Base-by-base conservation (phyloP, 1,140 invertebrate species). In the Oreohelix idahoensis region DNA sequence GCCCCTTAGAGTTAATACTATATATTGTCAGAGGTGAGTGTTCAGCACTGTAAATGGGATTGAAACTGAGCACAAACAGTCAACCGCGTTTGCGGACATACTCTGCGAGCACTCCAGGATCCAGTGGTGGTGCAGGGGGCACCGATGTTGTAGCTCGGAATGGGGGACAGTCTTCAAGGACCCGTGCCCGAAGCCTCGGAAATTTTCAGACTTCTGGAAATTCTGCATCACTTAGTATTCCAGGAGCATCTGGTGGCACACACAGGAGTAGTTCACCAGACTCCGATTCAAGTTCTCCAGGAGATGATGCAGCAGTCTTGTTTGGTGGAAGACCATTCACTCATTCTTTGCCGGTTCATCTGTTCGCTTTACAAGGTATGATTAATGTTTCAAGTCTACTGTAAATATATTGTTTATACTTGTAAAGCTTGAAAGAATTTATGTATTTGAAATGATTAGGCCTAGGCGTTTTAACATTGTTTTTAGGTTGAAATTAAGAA, bases 231-330 rank as follows among this genome's bases (percentile, higher is more conserved):
- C 66, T 90, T 63, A 84, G 83, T 70, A 89, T 91, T 75, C 88
- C 89, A 35, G 83, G 86, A 66, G 83, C 87, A 35, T 88, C 88
- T 79, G 88, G 86, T 51, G 85, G 86, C n/a, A 83, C 81, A 20
- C 75, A 83, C 82, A 66, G 90, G 86, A 84, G 87, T 86, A 78
- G 86, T 36, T 88, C 88, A 32, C 89, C 90, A 26, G 90, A 91
- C 79, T 91, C 90, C n/a, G 90, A 91, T 77, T 89, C 90, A 13
- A 91, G 90, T 79, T 87, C 89, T 29, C 89, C 89, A 15, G 90
- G 89, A 10, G 89, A 90, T 58, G 85, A 85, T 35, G 71, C 26
- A 23, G 36, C 38, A 26, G 36, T 39, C 36, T 82, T 87, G 42
- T 87, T 89, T 86, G 85, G 26, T 1, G 75, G 86, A 39, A 84